Evolutionary conservation across 1,140 invertebrate species (phyloP).

Genomic region (Mesaphorura yosii): DNA sequence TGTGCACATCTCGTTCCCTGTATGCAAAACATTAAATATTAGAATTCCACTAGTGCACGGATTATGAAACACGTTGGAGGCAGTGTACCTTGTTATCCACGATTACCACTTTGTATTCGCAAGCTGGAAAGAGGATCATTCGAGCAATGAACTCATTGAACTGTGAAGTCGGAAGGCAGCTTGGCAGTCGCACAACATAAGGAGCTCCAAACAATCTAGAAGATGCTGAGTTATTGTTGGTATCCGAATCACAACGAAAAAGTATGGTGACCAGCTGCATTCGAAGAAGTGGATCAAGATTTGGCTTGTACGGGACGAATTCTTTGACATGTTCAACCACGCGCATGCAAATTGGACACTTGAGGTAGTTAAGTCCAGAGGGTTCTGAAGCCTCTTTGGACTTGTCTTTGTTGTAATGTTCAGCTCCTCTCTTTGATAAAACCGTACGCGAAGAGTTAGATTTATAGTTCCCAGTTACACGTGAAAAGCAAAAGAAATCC

Average conservation of each 20-base stretch:
- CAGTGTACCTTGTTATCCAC: slow-evolving; percentile 41
- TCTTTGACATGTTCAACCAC: slow-evolving; percentile 40
- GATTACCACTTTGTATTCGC: slow-evolving; percentile 39
- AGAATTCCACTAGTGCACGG: no score
- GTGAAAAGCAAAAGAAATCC: no score
- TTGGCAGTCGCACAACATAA: slow-evolving; percentile 46
- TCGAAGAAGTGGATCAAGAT: slow-evolving; percentile 32
- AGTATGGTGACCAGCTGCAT: slow-evolving; percentile 34
- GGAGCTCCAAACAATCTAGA: slow-evolving; percentile 46
- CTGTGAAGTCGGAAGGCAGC: slow-evolving; percentile 41
- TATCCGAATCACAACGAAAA: slow-evolving; percentile 42
- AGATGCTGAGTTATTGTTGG: slow-evolving; percentile 41
- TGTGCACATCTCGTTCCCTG: slow-evolving; percentile 52
- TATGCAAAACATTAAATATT: slow-evolving; percentile 9
- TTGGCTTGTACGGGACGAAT: slow-evolving; percentile 40
- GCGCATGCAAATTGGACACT: slow-evolving; percentile 44
- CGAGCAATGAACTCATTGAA: slow-evolving; percentile 43
- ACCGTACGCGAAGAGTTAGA: no score
- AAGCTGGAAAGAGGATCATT: slow-evolving; percentile 39
- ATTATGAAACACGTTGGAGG: no score
- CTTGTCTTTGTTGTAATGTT: slow-evolving; percentile 37
- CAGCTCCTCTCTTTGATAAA: slow-evolving; percentile 39
- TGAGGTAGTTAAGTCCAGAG: no score
- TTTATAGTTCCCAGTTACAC: no score
- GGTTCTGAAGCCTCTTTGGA: no score